Conservation (phyloP, 2,113 vertebrate genomes). For the Fulica atra region DNA sequence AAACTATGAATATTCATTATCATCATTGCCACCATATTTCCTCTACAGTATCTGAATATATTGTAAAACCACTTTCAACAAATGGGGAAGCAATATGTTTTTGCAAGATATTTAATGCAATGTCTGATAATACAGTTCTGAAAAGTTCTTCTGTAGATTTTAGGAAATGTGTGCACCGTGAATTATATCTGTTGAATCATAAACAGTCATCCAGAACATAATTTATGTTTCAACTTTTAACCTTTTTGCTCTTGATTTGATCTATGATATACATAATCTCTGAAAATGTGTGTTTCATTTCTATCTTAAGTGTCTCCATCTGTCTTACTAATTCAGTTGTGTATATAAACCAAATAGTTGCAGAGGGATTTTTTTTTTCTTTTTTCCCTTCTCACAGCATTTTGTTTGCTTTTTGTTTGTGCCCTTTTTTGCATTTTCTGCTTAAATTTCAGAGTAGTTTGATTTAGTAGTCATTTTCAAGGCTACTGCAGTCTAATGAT, state of each 20-base stretch:
- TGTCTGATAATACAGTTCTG: not conserved
- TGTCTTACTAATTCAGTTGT: not conserved
- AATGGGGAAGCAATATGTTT: not conserved
- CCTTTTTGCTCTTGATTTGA: not conserved
- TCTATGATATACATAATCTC: not conserved
- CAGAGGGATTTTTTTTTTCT: too few species aligned
- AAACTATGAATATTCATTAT: not conserved
- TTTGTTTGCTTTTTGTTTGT: not conserved
- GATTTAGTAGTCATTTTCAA: not conserved
- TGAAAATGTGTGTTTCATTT: not conserved
- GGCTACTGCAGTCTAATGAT: not conserved
- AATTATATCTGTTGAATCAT: not conserved
- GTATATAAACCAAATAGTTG: not conserved
- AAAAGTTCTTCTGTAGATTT: not conserved
- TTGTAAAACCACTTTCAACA: not conserved
- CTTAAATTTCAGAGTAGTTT: not conserved
- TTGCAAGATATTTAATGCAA: not conserved
- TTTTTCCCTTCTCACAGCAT: fast-evolving
- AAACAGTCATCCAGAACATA: not conserved
- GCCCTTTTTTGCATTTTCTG: not conserved
- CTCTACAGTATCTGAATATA: not conserved
- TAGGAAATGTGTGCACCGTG: not conserved
- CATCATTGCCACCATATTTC: not conserved
- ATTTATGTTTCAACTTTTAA: not conserved
- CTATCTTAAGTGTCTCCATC: not conserved